A percentile compares a stretch with the other conserved stretches of the same genome.
Conservation (phyloP, 2,797 vertebrate genomes). For the Amazona ochrocephala region DNA sequence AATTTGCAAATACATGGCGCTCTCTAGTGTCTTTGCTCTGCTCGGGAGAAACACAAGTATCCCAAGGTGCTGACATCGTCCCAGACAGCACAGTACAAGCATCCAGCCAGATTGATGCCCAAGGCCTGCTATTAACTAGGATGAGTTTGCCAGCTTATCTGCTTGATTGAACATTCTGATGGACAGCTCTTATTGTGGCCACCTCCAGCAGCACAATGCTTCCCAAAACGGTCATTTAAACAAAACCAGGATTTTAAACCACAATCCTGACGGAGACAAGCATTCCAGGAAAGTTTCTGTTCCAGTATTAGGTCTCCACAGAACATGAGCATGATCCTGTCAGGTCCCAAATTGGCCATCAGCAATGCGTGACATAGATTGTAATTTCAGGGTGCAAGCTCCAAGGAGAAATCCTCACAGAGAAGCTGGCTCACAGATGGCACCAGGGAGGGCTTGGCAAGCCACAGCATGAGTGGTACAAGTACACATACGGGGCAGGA, state of each 20-base stretch:
- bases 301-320: not conserved
- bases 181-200: not conserved
- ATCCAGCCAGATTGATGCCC: not conserved
- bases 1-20: slow-evolving; percentile 48
- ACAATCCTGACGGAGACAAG: not conserved
- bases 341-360: not conserved
- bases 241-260: not conserved
- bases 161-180: not conserved
- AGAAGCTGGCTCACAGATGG: not conserved
- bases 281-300: not conserved
- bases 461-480: not conserved
- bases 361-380: accelerated
- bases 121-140: not conserved
- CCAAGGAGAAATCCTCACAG: not conserved
- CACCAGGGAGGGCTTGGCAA: not conserved
- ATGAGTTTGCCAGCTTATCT: accelerated
- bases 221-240: not conserved
- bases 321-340: accelerated
- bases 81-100: not conserved
- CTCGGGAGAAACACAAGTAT: not conserved
- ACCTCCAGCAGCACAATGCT: not conserved
- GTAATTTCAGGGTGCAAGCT: not conserved
- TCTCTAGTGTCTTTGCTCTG: slow-evolving; percentile 48
- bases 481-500: not conserved
- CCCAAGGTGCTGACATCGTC: not conserved